These are phyloP conservation scores for Trisateles emortualis DNA, from an alignment of 2,888 invertebrate species.

Conservation along the genomic window DNA sequence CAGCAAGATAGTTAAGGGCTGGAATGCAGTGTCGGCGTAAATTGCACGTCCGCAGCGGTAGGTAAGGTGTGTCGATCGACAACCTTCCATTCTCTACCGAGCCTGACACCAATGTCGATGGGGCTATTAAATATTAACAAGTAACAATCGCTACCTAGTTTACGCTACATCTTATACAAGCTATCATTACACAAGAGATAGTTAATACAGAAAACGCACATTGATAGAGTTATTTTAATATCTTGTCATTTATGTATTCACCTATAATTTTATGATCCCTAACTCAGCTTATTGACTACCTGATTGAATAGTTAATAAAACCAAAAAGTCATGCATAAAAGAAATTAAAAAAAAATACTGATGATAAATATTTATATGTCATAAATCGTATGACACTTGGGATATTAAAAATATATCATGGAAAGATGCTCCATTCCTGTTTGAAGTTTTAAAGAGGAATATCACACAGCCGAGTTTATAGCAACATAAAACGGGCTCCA, in stretches of 20 bases:
- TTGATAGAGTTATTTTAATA: conserved; percentile 41
- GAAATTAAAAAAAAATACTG: conserved; percentile 53
- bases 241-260: conserved; percentile 20
- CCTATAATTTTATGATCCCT: conserved; percentile 21
- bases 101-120: conserved; percentile 75
- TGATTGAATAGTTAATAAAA: conserved; percentile 27
- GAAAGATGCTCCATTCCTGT: conserved; percentile 50
- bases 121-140: conserved; percentile 73
- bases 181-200: conserved; percentile 37
- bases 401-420: conserved; percentile 40
- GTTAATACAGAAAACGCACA: conserved; percentile 25
- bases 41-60: conserved; percentile 66
- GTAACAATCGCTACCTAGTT: conserved; percentile 60
- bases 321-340: conserved; percentile 46
- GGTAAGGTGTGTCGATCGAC: conserved; percentile 76
- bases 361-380: conserved; percentile 66
- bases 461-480: conserved; percentile 53
- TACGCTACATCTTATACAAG: conserved; percentile 40
- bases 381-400: conserved; percentile 61
- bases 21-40: conserved; percentile 70
- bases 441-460: conserved; percentile 50
- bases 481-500: conserved; percentile 62
- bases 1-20: conserved; percentile 65
- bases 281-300: conserved; percentile 8
- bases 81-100: conserved; percentile 80